Base-by-base conservation (phyloP, 2,888 invertebrate species). In the Amiota minor region DNA sequence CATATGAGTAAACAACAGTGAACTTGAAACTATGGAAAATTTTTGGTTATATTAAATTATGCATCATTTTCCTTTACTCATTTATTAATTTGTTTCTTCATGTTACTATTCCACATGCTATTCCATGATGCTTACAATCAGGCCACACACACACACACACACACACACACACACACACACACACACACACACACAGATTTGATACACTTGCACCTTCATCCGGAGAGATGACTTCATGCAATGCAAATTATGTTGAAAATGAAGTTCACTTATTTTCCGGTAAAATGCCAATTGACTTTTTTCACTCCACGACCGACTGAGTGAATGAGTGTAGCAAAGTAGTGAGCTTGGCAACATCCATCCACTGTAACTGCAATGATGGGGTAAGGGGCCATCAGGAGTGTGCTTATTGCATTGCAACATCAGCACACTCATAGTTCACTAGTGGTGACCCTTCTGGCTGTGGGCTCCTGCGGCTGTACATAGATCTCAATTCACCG, bases 211-310 rank as follows among this genome's bases (percentile, higher is more conserved):
- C 53, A 53, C 53, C 59, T 20, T 1, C 35, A 35, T 35, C 35
- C 53, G 53, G 53, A 53, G 53, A n/a, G 53, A 12, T n/a, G 53
- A 12, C 62, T 20, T 62, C 35, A 12, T 68, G 53, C 50, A 65
- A 46, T 46, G 53, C 55, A 46, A 72, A 72, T 55, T 53, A 65
- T 72, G 64, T 72, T 47, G 65, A 65, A 64, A 72, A 65, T 68
- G 65, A 59, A 72, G 45, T 72, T 72, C 64, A 72, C 64, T 72
- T 72, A 56, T 72, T 72, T 72, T 64, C 71, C 71, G 56, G 55
- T 72, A 46, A 64, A 72, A 72, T 72, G 65, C 67, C 67, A 68
- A 68, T 68, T 68, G 67, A 16, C 67, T 50, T 68, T 68, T 35
- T 68, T 67, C 45, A 20, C 65, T 14, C 53, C 35, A 35, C 2